Percentiles rank a stretch among this genome's conserved stretches.
phyloP scores from a whole-genome alignment of 2,113 vertebrate species.

The Proteles cristata region DNA sequence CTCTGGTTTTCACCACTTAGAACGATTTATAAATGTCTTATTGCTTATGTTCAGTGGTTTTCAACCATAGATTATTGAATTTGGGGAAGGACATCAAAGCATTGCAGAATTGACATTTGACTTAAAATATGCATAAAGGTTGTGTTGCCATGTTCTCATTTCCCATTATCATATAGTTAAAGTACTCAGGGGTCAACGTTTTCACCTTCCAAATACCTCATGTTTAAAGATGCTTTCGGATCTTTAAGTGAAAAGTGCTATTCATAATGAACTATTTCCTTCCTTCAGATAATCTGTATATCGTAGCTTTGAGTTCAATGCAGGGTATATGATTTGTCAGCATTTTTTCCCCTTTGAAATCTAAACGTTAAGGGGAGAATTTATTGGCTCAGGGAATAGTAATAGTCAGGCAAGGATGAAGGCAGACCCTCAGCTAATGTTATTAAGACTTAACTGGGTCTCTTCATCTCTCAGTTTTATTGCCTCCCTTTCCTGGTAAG shows the following conservation, averaged over 20 bases:
- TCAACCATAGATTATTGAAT: not conserved
- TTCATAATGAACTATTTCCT: slow-evolving; percentile 23
- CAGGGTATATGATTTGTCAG: not conserved
- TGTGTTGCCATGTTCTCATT: not conserved
- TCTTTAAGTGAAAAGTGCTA: not conserved
- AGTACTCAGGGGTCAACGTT: not conserved
- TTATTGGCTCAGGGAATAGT: not conserved
- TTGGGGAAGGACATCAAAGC: not conserved
- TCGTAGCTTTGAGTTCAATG: not conserved
- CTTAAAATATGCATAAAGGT: not conserved
- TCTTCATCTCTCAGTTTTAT: not conserved
- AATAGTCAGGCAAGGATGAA: not conserved
- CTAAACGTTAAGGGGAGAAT: not conserved
- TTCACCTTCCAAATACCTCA: not conserved
- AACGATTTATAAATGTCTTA: not conserved
- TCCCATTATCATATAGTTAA: not conserved
- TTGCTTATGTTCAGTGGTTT: not conserved
- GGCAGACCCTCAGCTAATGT: not conserved
- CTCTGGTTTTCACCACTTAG: slow-evolving; percentile 1
- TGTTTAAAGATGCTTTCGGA: slow-evolving; percentile 12
- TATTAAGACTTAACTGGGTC: not conserved
- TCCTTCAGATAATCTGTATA: not conserved
- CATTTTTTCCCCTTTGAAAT: slow-evolving; percentile 28
- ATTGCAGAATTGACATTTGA: not conserved
- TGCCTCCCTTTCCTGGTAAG: not conserved